These are phyloP conservation scores for Megaustenia siamemsis DNA, from an alignment of 2,888 invertebrate genomes.

Conservation along the genomic window DNA sequence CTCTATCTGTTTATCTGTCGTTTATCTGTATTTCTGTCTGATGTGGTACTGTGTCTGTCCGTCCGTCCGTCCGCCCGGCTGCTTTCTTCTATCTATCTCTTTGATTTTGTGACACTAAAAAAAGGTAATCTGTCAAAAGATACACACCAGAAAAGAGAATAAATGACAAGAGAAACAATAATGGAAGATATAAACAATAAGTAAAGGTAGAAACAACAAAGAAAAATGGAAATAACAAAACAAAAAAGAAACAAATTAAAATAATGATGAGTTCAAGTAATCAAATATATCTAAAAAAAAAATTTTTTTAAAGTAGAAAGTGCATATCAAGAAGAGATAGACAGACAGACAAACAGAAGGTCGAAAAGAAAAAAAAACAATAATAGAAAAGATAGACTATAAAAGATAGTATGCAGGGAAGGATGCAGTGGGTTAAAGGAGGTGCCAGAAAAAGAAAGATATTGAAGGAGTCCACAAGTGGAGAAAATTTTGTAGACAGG, in stretches of 20 bases:
- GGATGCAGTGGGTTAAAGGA: background rate
- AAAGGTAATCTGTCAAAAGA: too few relatives aligned
- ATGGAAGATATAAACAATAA: background rate
- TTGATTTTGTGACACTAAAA: too few relatives aligned
- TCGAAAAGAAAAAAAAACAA: background rate
- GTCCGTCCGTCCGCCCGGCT: too few relatives aligned
- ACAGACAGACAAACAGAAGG: too few relatives aligned
- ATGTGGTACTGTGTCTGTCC: background rate
- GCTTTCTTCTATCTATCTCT: background rate
- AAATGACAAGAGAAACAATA: background rate
- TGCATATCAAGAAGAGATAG: background rate
- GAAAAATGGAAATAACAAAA: too few relatives aligned
- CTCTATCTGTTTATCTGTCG: background rate
- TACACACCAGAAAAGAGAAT: background rate
- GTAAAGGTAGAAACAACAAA: too few relatives aligned
- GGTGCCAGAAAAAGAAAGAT: background rate
- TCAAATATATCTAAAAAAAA: background rate
- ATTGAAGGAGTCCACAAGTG: background rate
- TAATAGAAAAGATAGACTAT: background rate
- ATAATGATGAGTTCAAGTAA: background rate
- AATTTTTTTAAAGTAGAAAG: background rate
- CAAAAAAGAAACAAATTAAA: too few relatives aligned
- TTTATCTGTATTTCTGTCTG: background rate
- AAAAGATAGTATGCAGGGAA: background rate
- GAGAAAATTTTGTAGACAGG: background rate